These are phyloP conservation scores for Semicossyphus pulcher DNA, from an alignment of 2,113 vertebrate genomes.

Conservation along the genomic window DNA sequence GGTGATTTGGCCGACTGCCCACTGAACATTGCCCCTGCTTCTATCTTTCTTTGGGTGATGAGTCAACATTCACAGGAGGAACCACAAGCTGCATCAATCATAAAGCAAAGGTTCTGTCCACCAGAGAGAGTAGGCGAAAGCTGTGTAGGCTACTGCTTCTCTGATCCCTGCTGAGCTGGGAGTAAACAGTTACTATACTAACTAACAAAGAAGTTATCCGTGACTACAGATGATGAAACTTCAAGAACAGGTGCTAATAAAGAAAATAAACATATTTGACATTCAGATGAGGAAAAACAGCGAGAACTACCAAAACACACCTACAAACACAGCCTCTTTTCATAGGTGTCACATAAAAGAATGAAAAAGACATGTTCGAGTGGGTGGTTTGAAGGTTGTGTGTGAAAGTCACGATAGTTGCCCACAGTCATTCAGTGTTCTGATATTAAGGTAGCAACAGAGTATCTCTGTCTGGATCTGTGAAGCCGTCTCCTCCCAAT, in stretches of 20 bases:
- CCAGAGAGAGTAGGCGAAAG: not conserved
- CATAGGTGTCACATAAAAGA: too few relatives aligned
- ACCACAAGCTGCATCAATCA: not conserved
- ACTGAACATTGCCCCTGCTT: not conserved
- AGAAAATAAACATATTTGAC: too few relatives aligned
- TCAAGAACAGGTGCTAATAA: not conserved
- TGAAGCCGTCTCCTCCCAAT: too few relatives aligned
- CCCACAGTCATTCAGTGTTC: too few relatives aligned
- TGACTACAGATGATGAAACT: not conserved
- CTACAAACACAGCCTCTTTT: too few relatives aligned
- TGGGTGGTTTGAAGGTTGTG: too few relatives aligned
- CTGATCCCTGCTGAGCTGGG: not conserved
- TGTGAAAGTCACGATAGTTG: too few relatives aligned
- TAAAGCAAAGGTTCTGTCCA: not conserved
- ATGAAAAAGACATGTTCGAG: too few relatives aligned
- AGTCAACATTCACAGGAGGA: not conserved
- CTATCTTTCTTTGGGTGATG: not conserved
- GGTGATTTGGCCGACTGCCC: not conserved
- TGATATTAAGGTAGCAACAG: too few relatives aligned
- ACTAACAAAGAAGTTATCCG: not conserved
- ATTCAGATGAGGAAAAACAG: too few relatives aligned
- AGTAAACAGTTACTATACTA: not conserved
- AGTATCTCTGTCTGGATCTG: too few relatives aligned
- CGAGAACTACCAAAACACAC: too few relatives aligned
- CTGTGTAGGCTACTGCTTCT: not conserved